These are phyloP conservation scores for Physeter macrocephalus DNA, from an alignment of 2,113 vertebrate species.

Conservation along the genomic window DNA sequence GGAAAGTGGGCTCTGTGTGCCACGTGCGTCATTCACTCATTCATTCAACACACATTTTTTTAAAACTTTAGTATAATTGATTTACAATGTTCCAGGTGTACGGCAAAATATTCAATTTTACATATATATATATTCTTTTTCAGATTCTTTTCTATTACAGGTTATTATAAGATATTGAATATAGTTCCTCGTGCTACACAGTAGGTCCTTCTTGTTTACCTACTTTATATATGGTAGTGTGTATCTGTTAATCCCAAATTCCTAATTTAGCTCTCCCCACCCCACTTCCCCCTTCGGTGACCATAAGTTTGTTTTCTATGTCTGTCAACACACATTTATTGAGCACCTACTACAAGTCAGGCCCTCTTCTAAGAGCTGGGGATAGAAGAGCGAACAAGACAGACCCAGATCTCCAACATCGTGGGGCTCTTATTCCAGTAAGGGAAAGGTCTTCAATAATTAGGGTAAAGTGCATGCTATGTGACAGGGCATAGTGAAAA, in stretches of 20 bases:
- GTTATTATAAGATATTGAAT: background rate
- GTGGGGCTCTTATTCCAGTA: background rate
- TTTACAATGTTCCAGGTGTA: background rate
- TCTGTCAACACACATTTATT: background rate
- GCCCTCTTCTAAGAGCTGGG: background rate
- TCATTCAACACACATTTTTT: background rate
- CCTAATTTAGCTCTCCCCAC: background rate
- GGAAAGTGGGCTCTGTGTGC: background rate
- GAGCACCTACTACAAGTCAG: background rate
- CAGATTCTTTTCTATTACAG: background rate
- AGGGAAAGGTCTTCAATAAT: background rate
- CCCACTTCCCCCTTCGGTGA: background rate
- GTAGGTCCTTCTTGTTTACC: background rate
- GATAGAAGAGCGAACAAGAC: background rate
- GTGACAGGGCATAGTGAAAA: fast-evolving
- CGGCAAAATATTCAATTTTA: background rate
- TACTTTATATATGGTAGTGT: background rate
- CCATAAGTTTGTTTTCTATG: background rate
- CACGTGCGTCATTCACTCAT: background rate
- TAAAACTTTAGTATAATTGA: background rate
- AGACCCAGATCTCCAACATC: background rate
- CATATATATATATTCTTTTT: background rate
- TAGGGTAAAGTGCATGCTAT: fast-evolving
- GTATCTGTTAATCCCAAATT: background rate
- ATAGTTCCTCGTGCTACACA: background rate